phyloP scores from a whole-genome alignment of 1,140 invertebrate species.

The Caenorhabditis tropicalis region DNA sequence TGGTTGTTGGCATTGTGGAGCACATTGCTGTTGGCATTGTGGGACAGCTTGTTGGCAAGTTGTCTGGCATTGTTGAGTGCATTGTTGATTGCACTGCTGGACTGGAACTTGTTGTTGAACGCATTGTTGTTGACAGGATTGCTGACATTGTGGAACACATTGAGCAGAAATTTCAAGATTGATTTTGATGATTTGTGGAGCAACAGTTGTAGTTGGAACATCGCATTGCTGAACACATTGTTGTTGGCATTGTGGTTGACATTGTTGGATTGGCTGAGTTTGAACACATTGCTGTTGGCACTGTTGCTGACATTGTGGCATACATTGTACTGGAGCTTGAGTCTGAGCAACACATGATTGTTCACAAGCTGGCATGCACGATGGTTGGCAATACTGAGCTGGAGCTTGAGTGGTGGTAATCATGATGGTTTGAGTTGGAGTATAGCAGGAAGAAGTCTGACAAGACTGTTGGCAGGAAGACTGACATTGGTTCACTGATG shows the following conservation, averaged over 20 bases:
- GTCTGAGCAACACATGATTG: slow-evolving; percentile 20
- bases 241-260: slow-evolving; percentile 51
- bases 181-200: slow-evolving; percentile 9
- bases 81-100: slow-evolving; percentile 43
- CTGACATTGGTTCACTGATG: slow-evolving; percentile 45
- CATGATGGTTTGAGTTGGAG: slow-evolving; percentile 28
- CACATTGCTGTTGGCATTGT: slow-evolving; percentile 37
- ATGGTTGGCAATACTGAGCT: slow-evolving; percentile 32
- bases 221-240: slow-evolving; percentile 46
- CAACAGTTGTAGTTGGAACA: slow-evolving; percentile 20
- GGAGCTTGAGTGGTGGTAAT: slow-evolving; percentile 24
- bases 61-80: slow-evolving; percentile 41
- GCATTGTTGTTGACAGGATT: not conserved
- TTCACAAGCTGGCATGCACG: slow-evolving; percentile 29
- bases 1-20: slow-evolving; percentile 35
- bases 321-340: slow-evolving; percentile 47
- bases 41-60: slow-evolving; percentile 44
- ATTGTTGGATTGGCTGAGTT: slow-evolving; percentile 43
- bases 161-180: not conserved
- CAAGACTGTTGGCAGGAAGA: slow-evolving; percentile 41
- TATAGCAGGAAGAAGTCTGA: slow-evolving; percentile 16
- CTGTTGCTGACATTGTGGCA: slow-evolving; percentile 51
- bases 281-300: slow-evolving; percentile 50
- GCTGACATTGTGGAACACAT: slow-evolving; percentile 28
- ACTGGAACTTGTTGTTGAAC: slow-evolving; percentile 43